Percentiles rank a stretch among this genome's conserved stretches.
phyloP scores from a whole-genome alignment of 2,888 invertebrate genomes.

The Dolichopus griseipennis region DNA sequence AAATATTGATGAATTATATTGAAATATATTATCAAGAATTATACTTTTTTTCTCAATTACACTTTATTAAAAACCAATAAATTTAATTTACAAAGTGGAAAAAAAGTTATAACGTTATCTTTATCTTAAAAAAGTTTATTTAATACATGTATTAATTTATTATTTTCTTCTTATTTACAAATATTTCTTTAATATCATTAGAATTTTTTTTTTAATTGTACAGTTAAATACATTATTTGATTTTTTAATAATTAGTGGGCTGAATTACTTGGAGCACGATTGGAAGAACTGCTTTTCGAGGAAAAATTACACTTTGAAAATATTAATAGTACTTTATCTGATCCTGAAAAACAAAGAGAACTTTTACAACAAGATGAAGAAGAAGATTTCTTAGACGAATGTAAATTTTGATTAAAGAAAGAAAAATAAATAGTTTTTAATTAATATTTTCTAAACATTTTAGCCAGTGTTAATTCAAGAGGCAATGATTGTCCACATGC shows the following conservation, averaged over 20 bases:
- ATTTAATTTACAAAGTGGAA: too few species aligned
- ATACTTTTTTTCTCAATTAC: too few species aligned
- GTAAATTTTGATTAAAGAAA: constrained; percentile 39
- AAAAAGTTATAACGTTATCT: too few species aligned
- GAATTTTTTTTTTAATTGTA: background rate
- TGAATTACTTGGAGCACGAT: constrained; percentile 69
- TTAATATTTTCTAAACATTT: constrained; percentile 15
- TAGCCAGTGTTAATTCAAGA: constrained; percentile 49
- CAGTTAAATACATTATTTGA: background rate
- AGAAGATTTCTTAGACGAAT: constrained; percentile 96
- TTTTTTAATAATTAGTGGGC: constrained; percentile 32
- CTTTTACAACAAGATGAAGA: constrained; percentile 79
- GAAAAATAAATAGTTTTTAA: background rate
- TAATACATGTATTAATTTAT: too few species aligned
- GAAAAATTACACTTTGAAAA: constrained; percentile 65
- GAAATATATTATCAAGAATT: too few species aligned
- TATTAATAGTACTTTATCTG: constrained; percentile 57
- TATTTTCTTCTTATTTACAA: too few species aligned
- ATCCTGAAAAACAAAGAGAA: constrained; percentile 71
- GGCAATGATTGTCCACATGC: constrained; percentile 83
- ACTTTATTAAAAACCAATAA: too few species aligned
- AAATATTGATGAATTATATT: too few species aligned
- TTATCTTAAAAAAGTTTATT: too few species aligned
- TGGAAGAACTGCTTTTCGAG: constrained; percentile 82
- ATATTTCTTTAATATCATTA: too few species aligned